These are phyloP conservation scores for Lepetodrilus schrolli DNA, from an alignment of 2,888 invertebrate genomes.

Conservation along the genomic window DNA sequence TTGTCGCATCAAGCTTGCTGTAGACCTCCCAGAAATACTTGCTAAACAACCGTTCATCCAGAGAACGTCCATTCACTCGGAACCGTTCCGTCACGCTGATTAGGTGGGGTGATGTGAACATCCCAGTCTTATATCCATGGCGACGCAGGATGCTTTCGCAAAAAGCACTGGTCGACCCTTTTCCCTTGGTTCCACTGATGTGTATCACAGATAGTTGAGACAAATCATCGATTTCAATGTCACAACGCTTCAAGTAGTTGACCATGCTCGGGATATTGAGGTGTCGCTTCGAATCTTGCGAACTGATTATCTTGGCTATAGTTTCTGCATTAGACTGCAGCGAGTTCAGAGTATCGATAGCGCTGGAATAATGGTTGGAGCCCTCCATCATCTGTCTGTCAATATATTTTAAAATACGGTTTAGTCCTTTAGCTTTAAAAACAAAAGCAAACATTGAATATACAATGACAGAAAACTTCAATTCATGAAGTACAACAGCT, in stretches of 20 bases:
- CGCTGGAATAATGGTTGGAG: too few relatives aligned
- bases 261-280: slow-evolving; percentile 58
- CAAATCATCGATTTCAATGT: slow-evolving; percentile 78
- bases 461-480: too few relatives aligned
- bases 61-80: slow-evolving; percentile 87
- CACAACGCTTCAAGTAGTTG: slow-evolving; percentile 53
- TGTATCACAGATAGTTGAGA: slow-evolving; percentile 90
- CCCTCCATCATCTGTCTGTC: too few relatives aligned
- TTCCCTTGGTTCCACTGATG: slow-evolving; percentile 97
- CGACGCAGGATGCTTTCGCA: slow-evolving; percentile 90
- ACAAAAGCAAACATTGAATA: too few relatives aligned
- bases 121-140: slow-evolving; percentile 46
- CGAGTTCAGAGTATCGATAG: slow-evolving; percentile 67
- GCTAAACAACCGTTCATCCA: slow-evolving; percentile 84
- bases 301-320: slow-evolving; percentile 58
- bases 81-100: slow-evolving; percentile 93
- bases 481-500: too few relatives aligned
- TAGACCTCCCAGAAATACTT: slow-evolving; percentile 89
- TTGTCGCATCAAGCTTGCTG: slow-evolving; percentile 74
- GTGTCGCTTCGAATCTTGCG: slow-evolving; percentile 52
- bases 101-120: slow-evolving; percentile 88
- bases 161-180: slow-evolving; percentile 94
- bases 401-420: too few relatives aligned
- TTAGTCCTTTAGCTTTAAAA: too few relatives aligned
- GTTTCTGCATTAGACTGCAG: slow-evolving; percentile 72